Base-by-base conservation (phyloP, 2,888 invertebrate species). In the Sphaerophoria rueppellii region DNA sequence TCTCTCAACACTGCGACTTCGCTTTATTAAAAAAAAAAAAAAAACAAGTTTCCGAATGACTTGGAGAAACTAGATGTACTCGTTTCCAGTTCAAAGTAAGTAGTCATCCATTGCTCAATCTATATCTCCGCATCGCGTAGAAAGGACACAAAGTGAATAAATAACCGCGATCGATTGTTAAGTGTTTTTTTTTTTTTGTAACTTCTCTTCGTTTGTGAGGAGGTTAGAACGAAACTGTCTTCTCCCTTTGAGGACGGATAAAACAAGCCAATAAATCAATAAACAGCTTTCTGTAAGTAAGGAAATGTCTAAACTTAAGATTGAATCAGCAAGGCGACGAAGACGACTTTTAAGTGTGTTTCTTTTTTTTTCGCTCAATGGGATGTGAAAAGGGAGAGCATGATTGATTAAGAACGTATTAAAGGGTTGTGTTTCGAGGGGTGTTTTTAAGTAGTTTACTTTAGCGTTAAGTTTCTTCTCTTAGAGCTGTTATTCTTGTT, bases 201-300 rank as follows among this genome's bases (percentile, higher is more conserved):
- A 9, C 6, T 16, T 2, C 16, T 16, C 5, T 58, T 52, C 46
- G 14, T 61, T 54, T 6, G 3, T 9, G 37, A 7, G 52, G 58
- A 14, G 32, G 12, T 11, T 4, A 12, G 48, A 11, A 54, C 52
- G 46, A 61, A 4, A 9, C 9, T 9, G 16, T 35, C 52, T 52
- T 65, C 37, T 12, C 55, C 69, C 16, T 48, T 58, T 52, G 48
- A 34, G 32, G 37, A 43, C 43, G 16, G 50, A 65, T 11, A 12
- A 35, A 60, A 60, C 60, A 60, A 43, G 35, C 75, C 71, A 82
- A 82, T 82, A 82, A 82, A 83, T 79, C 79, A 79, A 79, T 83
- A 79, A 83, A 83, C 79, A 52, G 16, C 70, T 80, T 80, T 48
- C 46, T 74, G 54, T 54, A 70, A 32, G 16, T 58, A 35, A 54